Evolutionary conservation across 2,888 invertebrate species (phyloP), one percentile per base, ranked within the genome.

Genomic region (Rhagonycha lutea): DNA sequence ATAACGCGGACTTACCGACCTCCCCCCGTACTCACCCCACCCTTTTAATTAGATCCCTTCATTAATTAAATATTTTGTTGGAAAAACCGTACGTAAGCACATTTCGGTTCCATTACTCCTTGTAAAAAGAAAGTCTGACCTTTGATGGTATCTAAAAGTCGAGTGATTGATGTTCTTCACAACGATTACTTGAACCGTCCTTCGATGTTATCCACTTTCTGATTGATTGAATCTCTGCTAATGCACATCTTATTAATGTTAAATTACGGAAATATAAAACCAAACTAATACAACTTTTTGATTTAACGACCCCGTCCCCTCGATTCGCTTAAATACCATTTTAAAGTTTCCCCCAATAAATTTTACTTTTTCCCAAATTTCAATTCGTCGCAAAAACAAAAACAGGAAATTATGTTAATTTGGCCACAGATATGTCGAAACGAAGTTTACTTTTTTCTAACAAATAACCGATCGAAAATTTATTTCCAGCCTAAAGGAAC

Each of bases 161-260:
- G 80, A 72, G 81, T 84, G 89, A 89, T 89, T 88, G 88, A 88
- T 86, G 87, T 83, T 86, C 85, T 86, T 84, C 84, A 84, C 81
- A 83, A 84, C 87, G 88, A 89, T 89, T 89, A 89, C 88, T 86
- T 83, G 82, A 83, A 87, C 87, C 87, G 88, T 89, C 85, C 84
- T 85, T 85, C 85, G 87, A 89, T 88, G 88, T 87, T 89, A 89
- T 89, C 89, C 88, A 88, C 87, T 87, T 87, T 88, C 88, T 89
- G 88, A 88, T 88, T 87, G 88, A 89, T 85, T 83, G 84, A 83
- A 83, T 82, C 82, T 79, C 78, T 81, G 81, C 84, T 84, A 85
- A 84, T 84, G 84, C 83, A 82, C 83, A 83, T 84, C 83, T 84
- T 84, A 83, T 83, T 84, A 84, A 84, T 82, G 83, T 24, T 23